Conservation (phyloP, 2,113 vertebrate species). For the Scomber colias region DNA sequence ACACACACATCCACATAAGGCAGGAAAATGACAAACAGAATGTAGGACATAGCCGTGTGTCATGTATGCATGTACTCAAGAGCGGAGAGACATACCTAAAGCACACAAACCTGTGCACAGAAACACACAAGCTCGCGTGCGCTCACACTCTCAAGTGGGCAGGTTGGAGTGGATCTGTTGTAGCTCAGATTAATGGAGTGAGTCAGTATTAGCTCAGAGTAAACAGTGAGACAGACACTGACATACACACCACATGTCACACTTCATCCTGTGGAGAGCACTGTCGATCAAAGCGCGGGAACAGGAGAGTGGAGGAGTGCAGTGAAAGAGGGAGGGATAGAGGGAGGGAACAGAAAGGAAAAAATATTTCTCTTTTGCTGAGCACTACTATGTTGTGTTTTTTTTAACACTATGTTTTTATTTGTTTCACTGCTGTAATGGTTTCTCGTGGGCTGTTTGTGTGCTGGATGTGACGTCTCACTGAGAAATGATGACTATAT, state of each 20-base stretch:
- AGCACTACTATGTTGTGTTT: not conserved
- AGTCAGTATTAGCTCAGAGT: conserved; percentile 82
- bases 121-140: not conserved
- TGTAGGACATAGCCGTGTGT: conserved; percentile 18
- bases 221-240: conserved; percentile 80
- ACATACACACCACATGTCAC: conserved; percentile 81
- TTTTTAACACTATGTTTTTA: not conserved
- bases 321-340: not conserved
- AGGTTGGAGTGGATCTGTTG: conserved; percentile 74
- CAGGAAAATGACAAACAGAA: conserved; percentile 32
- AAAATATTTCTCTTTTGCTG: not conserved
- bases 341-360: not conserved
- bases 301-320: conserved; percentile 8
- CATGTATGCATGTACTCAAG: not conserved
- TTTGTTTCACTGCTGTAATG: not conserved
- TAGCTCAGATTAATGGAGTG: conserved; percentile 81
- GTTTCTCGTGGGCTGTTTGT: not conserved
- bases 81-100: conserved; percentile 14
- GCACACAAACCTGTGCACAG: conserved; percentile 23
- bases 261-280: conserved; percentile 76
- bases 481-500: conserved; percentile 6
- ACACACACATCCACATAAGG: conserved; percentile 30
- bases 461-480: not conserved
- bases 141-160: conserved; percentile 48
- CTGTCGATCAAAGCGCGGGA: conserved; percentile 63